A percentile compares a stretch with the other conserved stretches of the same genome.
Conservation (phyloP, 2,797 vertebrate species). For the Varecia variegata region DNA sequence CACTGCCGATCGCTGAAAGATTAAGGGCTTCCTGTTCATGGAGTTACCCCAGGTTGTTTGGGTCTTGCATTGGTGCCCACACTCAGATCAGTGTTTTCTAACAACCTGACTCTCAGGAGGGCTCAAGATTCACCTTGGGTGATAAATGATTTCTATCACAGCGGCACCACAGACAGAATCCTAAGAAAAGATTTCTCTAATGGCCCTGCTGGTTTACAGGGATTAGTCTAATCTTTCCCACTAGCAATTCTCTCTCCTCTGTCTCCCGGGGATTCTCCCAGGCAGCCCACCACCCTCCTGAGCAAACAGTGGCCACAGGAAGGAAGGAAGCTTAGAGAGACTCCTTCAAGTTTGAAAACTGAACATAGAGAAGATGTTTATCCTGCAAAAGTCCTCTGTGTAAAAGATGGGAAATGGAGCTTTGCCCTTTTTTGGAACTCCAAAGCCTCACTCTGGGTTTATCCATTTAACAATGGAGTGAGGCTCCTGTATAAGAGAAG, state of each 20-base stretch:
- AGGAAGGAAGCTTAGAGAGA: background rate
- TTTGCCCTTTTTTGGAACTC: background rate
- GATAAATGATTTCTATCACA: background rate
- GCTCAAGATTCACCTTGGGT: background rate
- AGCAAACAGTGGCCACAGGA: conserved; percentile 6
- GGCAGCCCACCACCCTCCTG: background rate
- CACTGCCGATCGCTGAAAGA: background rate
- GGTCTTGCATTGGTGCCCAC: background rate
- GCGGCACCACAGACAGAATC: background rate
- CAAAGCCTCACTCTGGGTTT: background rate
- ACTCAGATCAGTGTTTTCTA: background rate
- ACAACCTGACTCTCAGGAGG: background rate
- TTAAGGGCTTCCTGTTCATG: fast-evolving
- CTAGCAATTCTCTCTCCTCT: background rate
- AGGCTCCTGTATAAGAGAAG: background rate
- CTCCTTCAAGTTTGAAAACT: background rate
- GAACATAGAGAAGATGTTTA: background rate
- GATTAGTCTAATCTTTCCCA: background rate
- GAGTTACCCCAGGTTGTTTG: background rate
- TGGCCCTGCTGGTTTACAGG: background rate
- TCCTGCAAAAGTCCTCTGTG: background rate
- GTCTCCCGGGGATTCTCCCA: background rate
- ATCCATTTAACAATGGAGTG: background rate
- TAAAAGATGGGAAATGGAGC: background rate
- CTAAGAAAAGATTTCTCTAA: background rate